A percentile compares a stretch with the other conserved stretches of the same genome.
phyloP scores from a whole-genome alignment of 2,888 invertebrate genomes.

The Zygogramma bicolorata region DNA sequence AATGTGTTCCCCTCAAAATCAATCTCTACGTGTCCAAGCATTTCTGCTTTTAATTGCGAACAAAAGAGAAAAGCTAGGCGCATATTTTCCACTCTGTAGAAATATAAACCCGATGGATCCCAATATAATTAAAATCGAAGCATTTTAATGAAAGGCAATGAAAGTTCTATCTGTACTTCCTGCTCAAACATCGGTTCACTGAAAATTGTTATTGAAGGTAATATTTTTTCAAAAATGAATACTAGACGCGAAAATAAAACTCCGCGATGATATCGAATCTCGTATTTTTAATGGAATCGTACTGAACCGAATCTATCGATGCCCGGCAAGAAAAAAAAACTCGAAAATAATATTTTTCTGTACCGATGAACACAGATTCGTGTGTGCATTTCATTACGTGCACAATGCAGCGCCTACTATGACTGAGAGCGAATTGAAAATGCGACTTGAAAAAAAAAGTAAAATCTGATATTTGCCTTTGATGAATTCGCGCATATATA shows the following conservation, averaged over 20 bases:
- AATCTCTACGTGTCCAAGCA: too few species aligned
- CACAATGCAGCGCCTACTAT: conserved; percentile 19
- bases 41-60: too few species aligned
- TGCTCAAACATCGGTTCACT: neutral
- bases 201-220: neutral
- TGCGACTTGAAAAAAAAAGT: conserved; percentile 37
- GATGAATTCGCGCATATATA: conserved; percentile 31
- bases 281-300: neutral
- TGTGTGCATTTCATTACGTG: conserved; percentile 32
- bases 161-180: too few species aligned
- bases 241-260: neutral
- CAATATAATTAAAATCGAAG: too few species aligned
- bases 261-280: neutral
- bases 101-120: too few species aligned
- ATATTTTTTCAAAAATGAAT: neutral
- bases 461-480: conserved; percentile 38
- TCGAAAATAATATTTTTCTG: conserved; percentile 5
- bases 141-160: too few species aligned
- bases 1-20: too few species aligned
- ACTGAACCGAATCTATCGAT: neutral
- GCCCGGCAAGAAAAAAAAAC: neutral
- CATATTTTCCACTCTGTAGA: too few species aligned
- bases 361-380: conserved; percentile 18
- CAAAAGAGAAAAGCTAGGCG: too few species aligned
- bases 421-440: conserved; percentile 28